Percentiles rank a stretch among this genome's conserved stretches.
Evolutionary conservation across 2,888 invertebrate genomes (phyloP).

Genomic region (Pristionchus entomophagus): DNA sequence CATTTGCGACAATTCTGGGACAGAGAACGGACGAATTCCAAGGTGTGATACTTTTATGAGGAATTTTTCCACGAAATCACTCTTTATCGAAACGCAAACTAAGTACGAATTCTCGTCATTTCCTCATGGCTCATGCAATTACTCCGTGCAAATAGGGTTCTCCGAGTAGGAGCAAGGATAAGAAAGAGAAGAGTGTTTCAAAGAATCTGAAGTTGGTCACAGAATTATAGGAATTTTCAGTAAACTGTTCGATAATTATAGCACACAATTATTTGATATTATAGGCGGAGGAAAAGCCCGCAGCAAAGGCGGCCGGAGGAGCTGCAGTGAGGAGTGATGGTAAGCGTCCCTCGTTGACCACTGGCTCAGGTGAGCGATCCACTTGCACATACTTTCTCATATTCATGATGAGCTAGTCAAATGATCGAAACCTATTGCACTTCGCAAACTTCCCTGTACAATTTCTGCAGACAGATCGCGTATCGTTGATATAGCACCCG

Average conservation of each 20-base stretch:
- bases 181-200: no score
- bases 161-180: no score
- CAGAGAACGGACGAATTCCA: slow-evolving; percentile 65
- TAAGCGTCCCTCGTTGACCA: slow-evolving; percentile 32
- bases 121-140: background rate
- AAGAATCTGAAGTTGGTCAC: background rate
- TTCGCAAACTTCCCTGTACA: no score
- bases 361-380: background rate
- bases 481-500: background rate
- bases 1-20: slow-evolving; percentile 71
- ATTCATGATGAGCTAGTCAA: background rate
- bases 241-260: no score
- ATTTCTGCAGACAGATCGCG: no score
- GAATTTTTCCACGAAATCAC: background rate
- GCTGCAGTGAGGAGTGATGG: background rate
- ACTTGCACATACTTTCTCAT: background rate
- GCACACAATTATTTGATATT: no score
- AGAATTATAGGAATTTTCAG: background rate
- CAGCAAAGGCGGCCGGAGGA: background rate
- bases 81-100: background rate
- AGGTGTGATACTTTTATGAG: slow-evolving; percentile 49
- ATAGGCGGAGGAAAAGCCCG: background rate
- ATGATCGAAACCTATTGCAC: no score
- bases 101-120: background rate
- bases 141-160: background rate